Base-by-base conservation (phyloP, 1,140 invertebrate genomes). In the Pectinophora gossypiella region DNA sequence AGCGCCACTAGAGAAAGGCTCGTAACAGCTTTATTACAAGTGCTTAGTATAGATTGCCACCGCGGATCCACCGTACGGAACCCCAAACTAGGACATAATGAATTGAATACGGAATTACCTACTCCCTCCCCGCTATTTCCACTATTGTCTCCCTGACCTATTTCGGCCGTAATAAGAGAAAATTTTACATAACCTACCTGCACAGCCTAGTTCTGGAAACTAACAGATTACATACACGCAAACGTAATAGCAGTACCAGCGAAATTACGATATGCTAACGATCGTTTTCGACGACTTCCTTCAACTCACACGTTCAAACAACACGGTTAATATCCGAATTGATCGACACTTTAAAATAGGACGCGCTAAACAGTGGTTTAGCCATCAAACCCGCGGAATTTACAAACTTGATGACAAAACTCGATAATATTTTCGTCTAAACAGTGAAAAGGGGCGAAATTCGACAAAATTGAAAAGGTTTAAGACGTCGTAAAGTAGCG, bases 71-170 rank as follows among this genome's bases (percentile, higher is more conserved):
- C 23, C 36, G 36, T 2, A 44, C 9, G 15, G 42, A 19, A 38
- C 36, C 7, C 42, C 18, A 32, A 27, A 48, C 43, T 47, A 56
- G 45, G 44, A 46, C 40, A 51, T 55, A 68, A 53, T 56, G 56
- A 63, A 52, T 64, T 49, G 61, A 54, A 59, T 60, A 48, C 46
- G 46, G 59, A 55, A 64, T 57, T 56, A 61, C 21, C 53, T 43
- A 23, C 61, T 42, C 32, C 22, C 35, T 23, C 22, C 49, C 54
- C 48, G 40, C 46, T 27, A 20, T 49, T 53, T 13, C 48, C 53
- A 43, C 56, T 74, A 74, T 79, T 76, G 76, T 79, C 74, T 71
- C 48, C 51, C 56, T 69, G 71, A 79, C 76, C 76, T 71, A 71
- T 66, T 68, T 73, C 64, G 55, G 43, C 19, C 7, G 36, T 40